These are phyloP conservation scores for Liolophura sinensis DNA, from an alignment of 1,140 invertebrate species.

Conservation along the genomic window DNA sequence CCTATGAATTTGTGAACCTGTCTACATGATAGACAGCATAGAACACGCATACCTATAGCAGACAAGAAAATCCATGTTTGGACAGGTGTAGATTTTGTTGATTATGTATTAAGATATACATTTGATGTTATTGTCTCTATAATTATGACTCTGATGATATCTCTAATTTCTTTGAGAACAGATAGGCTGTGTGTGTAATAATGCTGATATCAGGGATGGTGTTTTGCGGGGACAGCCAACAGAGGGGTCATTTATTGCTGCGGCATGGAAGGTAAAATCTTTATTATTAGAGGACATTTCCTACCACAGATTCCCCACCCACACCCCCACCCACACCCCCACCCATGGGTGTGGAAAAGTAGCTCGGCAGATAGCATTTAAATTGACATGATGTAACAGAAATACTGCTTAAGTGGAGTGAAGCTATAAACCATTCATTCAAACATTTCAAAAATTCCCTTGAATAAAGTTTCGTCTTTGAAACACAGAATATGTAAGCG, in stretches of 20 bases:
- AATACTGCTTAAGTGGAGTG: too few species aligned
- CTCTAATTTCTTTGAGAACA: constrained; percentile 16
- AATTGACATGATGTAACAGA: too few species aligned
- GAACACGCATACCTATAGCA: too few species aligned
- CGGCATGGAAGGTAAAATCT: constrained; percentile 79
- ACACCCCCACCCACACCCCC: too few species aligned
- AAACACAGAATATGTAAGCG: too few species aligned
- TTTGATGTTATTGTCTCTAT: background rate
- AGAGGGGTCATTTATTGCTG: constrained; percentile 92
- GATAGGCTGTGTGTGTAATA: constrained; percentile 93
- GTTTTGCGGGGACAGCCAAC: constrained; percentile 93
- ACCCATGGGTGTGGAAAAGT: too few species aligned
- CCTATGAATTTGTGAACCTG: too few species aligned
- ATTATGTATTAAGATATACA: background rate
- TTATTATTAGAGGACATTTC: background rate
- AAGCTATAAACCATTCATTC: too few species aligned
- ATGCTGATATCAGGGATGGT: constrained; percentile 84
- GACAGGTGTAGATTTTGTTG: background rate
- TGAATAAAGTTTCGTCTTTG: too few species aligned
- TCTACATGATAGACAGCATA: background rate
- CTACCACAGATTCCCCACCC: too few species aligned
- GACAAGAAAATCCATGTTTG: background rate
- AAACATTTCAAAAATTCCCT: too few species aligned
- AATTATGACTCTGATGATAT: background rate
- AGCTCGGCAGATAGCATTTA: too few species aligned